Evolutionary conservation across 2,797 vertebrate species (phyloP), one percentile per base, ranked within the genome.

Genomic region (Paguma larvata): DNA sequence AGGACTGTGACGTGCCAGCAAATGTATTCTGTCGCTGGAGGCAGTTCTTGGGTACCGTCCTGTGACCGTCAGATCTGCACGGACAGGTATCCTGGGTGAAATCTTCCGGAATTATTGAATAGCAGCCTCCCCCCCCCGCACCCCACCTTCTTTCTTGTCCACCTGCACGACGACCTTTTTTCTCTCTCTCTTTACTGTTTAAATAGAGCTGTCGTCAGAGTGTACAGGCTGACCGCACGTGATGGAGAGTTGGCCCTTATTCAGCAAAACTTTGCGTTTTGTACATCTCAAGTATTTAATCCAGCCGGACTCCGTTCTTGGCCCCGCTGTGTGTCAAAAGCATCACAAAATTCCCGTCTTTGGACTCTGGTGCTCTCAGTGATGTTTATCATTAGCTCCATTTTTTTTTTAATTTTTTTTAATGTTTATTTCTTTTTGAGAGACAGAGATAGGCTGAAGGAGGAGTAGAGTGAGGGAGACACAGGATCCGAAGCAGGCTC

Each of bases 11-110:
- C 97, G 98, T 96, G 94, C 96, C 92, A 56, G 97, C 78, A 98
- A 98, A 98, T 98, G 86, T 97, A 95, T 98, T 98, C 98, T 70
- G 15, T 98, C 86, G 97, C 98, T 98, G 72, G 97, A 98, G 99
- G 98, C 98, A 46, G 91, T 98, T 98, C 97, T 95, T 53, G 51
- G 98, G 98, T 97, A 97, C 97, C 95, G 32, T 97, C 98, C 98
- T 96, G 97, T 97, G 98, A 82, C 95, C 88, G 51, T 97, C 97
- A 98, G 96, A 98, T 98, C 88, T 96, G 2, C 56, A 83, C 72
- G 59, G 96, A 97, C n/a, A 97, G 97, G 97, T 67, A 53, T 97
- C 90, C 18, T 11, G 70, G 98, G 94, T 96, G 96, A 96, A 88
- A 97, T 93, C 98, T 97, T 97, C 97, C 93, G 63, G 97, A 98